These are phyloP conservation scores for Diachasmimorpha longicaudata DNA, from an alignment of 1,140 invertebrate species.

Conservation along the genomic window DNA sequence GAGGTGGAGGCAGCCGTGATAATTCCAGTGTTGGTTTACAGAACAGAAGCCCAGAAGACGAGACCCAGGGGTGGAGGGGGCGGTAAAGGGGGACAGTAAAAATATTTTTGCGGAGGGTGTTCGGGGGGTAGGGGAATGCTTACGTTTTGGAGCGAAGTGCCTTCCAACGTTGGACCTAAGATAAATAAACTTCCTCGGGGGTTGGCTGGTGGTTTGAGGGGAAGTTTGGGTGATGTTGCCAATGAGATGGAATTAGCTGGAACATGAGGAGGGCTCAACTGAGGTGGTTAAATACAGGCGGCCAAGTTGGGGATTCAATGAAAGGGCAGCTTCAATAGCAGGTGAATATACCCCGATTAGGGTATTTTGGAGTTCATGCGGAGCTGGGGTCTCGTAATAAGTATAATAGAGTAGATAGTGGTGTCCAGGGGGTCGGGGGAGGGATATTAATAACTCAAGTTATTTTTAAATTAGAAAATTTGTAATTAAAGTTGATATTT, in stretches of 20 bases:
- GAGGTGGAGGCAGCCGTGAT: neutral
- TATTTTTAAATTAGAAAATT: too few species aligned
- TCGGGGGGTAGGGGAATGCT: neutral
- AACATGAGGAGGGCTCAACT: constrained; percentile 20
- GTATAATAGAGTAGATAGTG: too few species aligned
- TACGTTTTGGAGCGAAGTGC: constrained; percentile 14
- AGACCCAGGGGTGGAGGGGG: constrained; percentile 13
- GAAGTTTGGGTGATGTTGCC: constrained; percentile 17
- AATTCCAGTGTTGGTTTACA: constrained; percentile 23
- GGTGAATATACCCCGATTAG: neutral
- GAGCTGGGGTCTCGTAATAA: too few species aligned
- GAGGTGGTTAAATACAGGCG: constrained; percentile 26
- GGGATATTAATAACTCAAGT: too few species aligned
- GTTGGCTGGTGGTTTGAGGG: constrained; percentile 18
- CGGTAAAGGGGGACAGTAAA: constrained; percentile 14
- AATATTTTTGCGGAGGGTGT: constrained; percentile 35
- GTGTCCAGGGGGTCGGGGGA: too few species aligned
- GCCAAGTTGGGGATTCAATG: constrained; percentile 20
- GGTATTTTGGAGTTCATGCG: neutral
- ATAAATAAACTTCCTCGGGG: constrained; percentile 27
- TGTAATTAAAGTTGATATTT: too few species aligned
- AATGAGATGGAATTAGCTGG: constrained; percentile 34
- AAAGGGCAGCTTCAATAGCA: neutral
- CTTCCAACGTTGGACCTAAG: constrained; percentile 10
- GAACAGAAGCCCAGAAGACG: constrained; percentile 2